These are phyloP conservation scores for Sclerurus mexicanus DNA, from an alignment of 2,113 vertebrate species.

Conservation along the genomic window DNA sequence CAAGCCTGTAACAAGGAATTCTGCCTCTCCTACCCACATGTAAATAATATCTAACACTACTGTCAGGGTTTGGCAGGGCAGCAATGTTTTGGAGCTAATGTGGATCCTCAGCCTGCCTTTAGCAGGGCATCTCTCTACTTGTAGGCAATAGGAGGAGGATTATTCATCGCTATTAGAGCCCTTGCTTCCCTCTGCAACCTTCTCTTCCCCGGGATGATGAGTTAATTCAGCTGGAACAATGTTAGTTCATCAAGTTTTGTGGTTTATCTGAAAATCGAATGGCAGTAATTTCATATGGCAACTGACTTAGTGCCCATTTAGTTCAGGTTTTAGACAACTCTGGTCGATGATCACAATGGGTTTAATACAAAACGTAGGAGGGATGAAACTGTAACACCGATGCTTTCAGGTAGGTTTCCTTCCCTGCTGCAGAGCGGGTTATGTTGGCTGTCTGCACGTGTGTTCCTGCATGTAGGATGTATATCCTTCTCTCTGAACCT, in stretches of 20 bases:
- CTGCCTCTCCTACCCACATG: background rate
- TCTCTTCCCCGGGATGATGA: constrained; percentile 56
- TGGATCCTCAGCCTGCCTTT: background rate
- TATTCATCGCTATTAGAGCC: constrained; percentile 43
- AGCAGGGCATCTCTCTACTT: background rate
- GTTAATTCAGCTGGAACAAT: constrained; percentile 71
- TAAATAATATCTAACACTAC: background rate
- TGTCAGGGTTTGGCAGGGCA: background rate
- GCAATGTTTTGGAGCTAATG: background rate
- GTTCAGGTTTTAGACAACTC: constrained; percentile 48
- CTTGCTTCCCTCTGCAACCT: constrained; percentile 9
- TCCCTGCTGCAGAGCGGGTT: background rate
- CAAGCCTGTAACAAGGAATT: background rate
- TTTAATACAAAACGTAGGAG: background rate
- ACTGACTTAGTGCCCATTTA: constrained; percentile 63
- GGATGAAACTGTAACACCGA: background rate
- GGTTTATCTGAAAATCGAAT: constrained; percentile 73
- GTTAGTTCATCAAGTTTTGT: constrained; percentile 69
- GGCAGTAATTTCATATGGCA: constrained; percentile 60
- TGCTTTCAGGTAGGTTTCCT: background rate
- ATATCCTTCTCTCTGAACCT: background rate
- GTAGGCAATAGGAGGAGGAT: constrained; percentile 42
- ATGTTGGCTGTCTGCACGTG: background rate
- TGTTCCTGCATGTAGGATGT: background rate
- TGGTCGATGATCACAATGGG: background rate